Conservation (phyloP, 2,113 vertebrate species). For the Motacilla tschutschensis region DNA sequence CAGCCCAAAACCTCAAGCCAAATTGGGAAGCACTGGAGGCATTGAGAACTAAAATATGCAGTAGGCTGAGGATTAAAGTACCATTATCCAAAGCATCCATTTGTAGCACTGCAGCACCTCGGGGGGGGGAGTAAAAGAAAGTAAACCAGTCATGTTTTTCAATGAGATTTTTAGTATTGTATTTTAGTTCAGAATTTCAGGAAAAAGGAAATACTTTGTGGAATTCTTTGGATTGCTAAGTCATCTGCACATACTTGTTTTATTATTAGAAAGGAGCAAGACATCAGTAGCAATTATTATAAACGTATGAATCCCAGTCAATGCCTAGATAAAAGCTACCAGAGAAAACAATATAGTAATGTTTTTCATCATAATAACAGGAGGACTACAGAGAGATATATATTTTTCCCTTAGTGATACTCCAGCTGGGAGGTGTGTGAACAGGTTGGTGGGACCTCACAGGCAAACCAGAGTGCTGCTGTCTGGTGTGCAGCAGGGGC, state of each 20-base stretch:
- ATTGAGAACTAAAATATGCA: neutral
- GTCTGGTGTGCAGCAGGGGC: neutral
- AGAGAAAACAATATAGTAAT: neutral
- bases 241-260: neutral
- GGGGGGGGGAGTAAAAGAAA: fast-evolving
- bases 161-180: neutral
- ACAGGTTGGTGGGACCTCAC: neutral
- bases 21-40: neutral
- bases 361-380: neutral
- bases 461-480: neutral
- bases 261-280: neutral
- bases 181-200: neutral
- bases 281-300: neutral
- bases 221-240: neutral
- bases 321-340: neutral
- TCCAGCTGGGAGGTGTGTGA: neutral
- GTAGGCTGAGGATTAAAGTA: neutral
- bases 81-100: neutral
- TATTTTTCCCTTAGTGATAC: neutral
- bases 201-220: neutral
- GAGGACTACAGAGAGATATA: neutral
- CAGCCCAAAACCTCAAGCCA: neutral
- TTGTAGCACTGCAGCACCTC: neutral
- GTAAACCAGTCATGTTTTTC: neutral
- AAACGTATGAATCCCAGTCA: neutral